A percentile compares a stretch with the other conserved stretches of the same genome.
These are phyloP conservation scores for Cephus rjabovi DNA, from an alignment of 2,888 invertebrate species.

Conservation along the genomic window DNA sequence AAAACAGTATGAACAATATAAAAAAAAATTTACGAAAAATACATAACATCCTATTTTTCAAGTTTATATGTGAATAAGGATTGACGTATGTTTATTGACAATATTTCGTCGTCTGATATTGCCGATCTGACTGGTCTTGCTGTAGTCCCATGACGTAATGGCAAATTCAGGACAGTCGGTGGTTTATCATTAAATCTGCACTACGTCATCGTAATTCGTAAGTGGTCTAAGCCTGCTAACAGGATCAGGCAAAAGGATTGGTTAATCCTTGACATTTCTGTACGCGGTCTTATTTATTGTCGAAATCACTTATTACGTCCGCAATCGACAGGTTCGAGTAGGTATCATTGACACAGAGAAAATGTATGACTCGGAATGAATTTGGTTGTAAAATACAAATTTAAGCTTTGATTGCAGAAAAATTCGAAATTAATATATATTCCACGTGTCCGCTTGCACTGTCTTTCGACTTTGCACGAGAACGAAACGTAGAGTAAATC, in stretches of 20 bases:
- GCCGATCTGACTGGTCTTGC: neutral
- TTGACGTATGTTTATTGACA: neutral
- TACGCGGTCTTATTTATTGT: neutral
- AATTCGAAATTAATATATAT: neutral
- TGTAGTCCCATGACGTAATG: neutral
- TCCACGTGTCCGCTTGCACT: neutral
- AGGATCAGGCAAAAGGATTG: neutral
- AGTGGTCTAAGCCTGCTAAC: neutral
- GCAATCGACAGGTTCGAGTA: neutral
- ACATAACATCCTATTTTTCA: neutral
- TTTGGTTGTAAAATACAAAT: neutral
- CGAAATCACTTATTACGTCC: neutral
- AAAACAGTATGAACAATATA: no score
- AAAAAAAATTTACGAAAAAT: neutral
- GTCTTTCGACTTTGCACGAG: neutral
- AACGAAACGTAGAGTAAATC: neutral
- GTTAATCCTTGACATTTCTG: conserved; percentile 3
- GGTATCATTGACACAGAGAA: neutral
- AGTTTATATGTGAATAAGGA: neutral
- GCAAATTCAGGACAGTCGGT: neutral
- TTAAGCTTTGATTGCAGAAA: neutral
- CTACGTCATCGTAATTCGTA: neutral
- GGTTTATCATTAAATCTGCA: neutral
- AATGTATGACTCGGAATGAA: neutral
- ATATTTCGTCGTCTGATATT: neutral